These are phyloP conservation scores for Mus pahari DNA, from an alignment of 2,113 vertebrate genomes.

Conservation along the genomic window DNA sequence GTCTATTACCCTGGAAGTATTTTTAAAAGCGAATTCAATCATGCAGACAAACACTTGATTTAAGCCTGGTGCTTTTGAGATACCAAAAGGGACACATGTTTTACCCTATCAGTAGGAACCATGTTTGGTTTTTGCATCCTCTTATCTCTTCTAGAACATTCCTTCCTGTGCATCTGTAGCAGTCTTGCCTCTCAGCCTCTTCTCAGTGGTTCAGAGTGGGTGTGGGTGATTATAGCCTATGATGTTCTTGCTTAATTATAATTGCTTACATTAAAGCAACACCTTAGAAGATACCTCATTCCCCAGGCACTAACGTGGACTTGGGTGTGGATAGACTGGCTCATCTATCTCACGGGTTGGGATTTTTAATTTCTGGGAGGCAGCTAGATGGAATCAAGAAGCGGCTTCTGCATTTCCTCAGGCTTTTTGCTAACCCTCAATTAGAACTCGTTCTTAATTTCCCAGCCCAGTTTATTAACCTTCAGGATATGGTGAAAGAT, in stretches of 20 bases:
- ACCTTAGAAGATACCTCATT: not conserved
- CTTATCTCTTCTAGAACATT: constrained; percentile 54
- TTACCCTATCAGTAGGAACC: not conserved
- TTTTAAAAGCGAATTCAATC: not conserved
- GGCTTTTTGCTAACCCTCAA: constrained; percentile 55
- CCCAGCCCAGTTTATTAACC: constrained; percentile 48
- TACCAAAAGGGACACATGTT: not conserved
- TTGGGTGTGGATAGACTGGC: not conserved
- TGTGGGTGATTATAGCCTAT: constrained; percentile 51
- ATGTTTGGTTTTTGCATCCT: not conserved
- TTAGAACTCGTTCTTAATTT: constrained; percentile 62
- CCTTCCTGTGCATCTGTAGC: not conserved
- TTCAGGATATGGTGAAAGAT: not conserved
- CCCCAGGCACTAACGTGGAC: not conserved
- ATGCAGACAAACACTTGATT: not conserved
- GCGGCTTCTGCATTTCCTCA: not conserved
- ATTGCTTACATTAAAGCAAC: not conserved
- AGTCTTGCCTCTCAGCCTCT: not conserved
- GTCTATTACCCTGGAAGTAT: not conserved
- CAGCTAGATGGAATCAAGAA: constrained; percentile 36
- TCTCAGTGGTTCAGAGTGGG: not conserved
- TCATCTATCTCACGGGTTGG: not conserved
- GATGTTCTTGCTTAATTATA: constrained; percentile 13
- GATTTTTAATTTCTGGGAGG: constrained; percentile 58
- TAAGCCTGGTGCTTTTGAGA: not conserved